These are phyloP conservation scores for Trissolcus basalis DNA, from an alignment of 1,140 invertebrate genomes.

Conservation along the genomic window DNA sequence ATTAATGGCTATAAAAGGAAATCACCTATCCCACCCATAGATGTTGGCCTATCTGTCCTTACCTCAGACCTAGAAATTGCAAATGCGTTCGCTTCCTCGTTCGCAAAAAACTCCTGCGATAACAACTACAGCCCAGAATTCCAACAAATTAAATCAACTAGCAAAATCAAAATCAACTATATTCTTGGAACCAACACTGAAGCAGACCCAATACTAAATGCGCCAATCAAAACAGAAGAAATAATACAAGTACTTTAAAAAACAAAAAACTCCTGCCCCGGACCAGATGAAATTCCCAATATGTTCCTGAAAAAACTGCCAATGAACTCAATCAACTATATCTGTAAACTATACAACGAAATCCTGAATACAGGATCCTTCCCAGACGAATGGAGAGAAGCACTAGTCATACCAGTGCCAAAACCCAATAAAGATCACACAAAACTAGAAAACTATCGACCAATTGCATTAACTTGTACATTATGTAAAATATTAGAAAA, in stretches of 20 bases:
- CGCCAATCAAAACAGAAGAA: conserved; percentile 8
- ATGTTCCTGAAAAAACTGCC: conserved; percentile 12
- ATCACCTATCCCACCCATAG: not conserved
- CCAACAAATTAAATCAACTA: conserved; percentile 22
- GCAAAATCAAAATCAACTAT: conserved; percentile 1
- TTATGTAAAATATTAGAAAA: conserved; percentile 22
- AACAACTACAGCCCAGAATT: conserved; percentile 50
- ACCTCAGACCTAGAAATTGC: conserved; percentile 36
- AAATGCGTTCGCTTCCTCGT: conserved; percentile 53
- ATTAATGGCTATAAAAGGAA: conserved; percentile 17
- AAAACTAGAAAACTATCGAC: conserved; percentile 14
- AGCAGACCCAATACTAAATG: conserved; percentile 2
- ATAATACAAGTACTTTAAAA: conserved; percentile 6
- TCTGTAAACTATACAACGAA: conserved; percentile 8
- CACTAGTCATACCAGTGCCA: conserved; percentile 9
- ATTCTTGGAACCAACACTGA: conserved; percentile 9
- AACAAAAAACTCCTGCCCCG: too few species aligned
- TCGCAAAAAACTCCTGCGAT: conserved; percentile 60
- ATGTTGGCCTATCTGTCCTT: not conserved
- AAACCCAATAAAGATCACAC: conserved; percentile 19
- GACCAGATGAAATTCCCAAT: conserved; percentile 8
- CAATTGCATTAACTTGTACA: conserved; percentile 9
- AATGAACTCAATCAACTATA: not conserved
- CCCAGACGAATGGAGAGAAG: conserved; percentile 7
- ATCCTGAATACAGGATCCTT: not conserved